Evolutionary conservation across 1,140 invertebrate genomes (phyloP).

Genomic region (Bombus ignitus): DNA sequence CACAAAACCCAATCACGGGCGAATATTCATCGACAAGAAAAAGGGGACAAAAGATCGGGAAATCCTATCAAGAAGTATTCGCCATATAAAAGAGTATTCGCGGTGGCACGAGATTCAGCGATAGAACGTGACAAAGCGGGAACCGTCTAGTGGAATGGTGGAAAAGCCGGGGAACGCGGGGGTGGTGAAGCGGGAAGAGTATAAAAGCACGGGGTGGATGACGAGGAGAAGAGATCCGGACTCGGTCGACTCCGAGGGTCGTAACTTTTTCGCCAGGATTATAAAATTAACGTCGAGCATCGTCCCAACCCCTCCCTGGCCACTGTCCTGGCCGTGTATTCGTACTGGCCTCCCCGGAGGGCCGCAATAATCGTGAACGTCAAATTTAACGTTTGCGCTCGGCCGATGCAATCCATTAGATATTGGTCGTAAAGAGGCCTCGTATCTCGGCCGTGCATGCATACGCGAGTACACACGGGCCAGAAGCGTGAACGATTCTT

Average conservation of each 20-base stretch:
- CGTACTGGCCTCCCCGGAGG: slow-evolving; percentile 49
- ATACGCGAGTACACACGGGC: slow-evolving; percentile 41
- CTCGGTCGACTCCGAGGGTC: slow-evolving; percentile 69
- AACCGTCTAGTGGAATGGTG: neutral
- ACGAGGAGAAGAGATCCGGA: slow-evolving; percentile 53
- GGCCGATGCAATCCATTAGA: slow-evolving; percentile 82
- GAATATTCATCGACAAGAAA: neutral
- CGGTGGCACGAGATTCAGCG: slow-evolving; percentile 23
- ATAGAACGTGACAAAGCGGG: slow-evolving; percentile 47
- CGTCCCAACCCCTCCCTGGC: slow-evolving; percentile 28
- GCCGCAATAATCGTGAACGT: slow-evolving; percentile 82
- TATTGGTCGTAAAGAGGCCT: slow-evolving; percentile 82
- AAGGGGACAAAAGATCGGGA: neutral
- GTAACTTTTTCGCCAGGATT: slow-evolving; percentile 80
- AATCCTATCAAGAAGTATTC: neutral
- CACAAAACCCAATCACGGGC: neutral
- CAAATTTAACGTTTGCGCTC: slow-evolving; percentile 80
- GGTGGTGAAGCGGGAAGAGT: slow-evolving; percentile 11
- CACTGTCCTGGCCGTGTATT: neutral
- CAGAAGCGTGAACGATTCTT: slow-evolving; percentile 47
- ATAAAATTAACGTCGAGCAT: slow-evolving; percentile 79
- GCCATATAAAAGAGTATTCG: neutral
- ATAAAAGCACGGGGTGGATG: slow-evolving; percentile 38
- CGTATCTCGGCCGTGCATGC: slow-evolving; percentile 74
- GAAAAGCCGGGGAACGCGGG: neutral